These are phyloP conservation scores for Anoura caudifer DNA, from an alignment of 2,113 vertebrate genomes.

Conservation along the genomic window DNA sequence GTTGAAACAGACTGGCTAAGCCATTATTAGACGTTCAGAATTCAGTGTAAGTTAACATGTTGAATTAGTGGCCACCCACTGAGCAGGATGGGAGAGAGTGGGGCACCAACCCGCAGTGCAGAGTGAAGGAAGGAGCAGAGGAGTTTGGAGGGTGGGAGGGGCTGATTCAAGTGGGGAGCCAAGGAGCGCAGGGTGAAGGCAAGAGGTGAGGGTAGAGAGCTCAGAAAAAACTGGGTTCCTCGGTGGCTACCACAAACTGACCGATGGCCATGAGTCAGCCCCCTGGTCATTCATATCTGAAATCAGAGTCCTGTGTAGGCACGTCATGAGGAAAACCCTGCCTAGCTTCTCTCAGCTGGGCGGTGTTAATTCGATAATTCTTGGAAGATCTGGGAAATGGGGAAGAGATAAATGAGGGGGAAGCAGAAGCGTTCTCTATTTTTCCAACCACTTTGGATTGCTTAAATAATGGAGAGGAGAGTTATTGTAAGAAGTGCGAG, in stretches of 20 bases:
- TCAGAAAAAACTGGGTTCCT: background rate
- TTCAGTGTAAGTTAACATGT: background rate
- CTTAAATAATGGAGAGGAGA: background rate
- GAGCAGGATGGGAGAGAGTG: background rate
- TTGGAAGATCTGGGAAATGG: background rate
- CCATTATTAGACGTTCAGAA: background rate
- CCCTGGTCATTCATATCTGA: background rate
- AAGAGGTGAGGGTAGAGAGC: background rate
- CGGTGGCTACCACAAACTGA: background rate
- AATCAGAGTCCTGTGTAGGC: background rate
- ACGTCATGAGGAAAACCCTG: background rate
- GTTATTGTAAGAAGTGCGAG: background rate
- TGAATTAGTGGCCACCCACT: background rate
- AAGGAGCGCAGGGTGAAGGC: fast-evolving
- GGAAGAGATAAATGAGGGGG: background rate
- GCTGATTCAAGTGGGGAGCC: background rate
- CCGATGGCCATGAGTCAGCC: fast-evolving
- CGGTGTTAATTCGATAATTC: background rate
- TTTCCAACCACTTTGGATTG: background rate
- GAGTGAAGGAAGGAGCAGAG: background rate
- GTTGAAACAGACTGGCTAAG: background rate
- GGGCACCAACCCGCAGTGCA: background rate
- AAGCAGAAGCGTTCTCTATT: background rate
- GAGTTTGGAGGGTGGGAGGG: background rate
- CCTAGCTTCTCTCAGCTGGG: background rate